Evolutionary conservation across 2,797 vertebrate species (phyloP).

Genomic region (Clamator glandarius): DNA sequence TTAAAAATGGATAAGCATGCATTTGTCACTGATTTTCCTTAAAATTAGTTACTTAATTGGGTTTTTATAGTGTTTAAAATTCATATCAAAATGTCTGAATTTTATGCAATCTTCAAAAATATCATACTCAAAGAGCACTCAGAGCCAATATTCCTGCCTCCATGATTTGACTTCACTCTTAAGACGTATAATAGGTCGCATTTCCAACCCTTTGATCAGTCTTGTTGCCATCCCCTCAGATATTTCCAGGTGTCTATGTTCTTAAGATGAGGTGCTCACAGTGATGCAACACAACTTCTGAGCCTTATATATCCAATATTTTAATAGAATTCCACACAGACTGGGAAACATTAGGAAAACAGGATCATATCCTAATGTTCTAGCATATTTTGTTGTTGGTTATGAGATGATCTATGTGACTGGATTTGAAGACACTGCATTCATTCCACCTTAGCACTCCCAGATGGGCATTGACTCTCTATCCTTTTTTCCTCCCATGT

Average conservation of each 20-base stretch:
- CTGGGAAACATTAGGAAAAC: neutral
- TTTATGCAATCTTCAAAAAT: neutral
- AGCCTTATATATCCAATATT: neutral
- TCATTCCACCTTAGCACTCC: neutral
- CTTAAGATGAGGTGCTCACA: neutral
- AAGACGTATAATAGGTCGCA: neutral
- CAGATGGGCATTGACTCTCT: neutral
- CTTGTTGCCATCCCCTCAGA: neutral
- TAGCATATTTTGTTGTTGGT: neutral
- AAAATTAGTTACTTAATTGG: neutral
- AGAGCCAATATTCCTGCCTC: neutral
- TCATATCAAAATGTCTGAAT: neutral
- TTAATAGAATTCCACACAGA: neutral
- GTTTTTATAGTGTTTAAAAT: conserved; percentile 9
- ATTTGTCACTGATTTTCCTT: neutral
- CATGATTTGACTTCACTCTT: neutral
- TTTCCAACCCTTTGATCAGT: neutral
- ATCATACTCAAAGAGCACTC: neutral
- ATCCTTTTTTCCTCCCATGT: neutral
- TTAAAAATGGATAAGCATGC: neutral
- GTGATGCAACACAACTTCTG: neutral
- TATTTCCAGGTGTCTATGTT: neutral
- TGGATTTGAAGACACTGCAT: neutral
- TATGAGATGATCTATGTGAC: neutral
- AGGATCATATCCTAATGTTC: neutral